Evolutionary conservation across 2,113 vertebrate species (phyloP), one percentile per base, ranked within the genome.

Genomic region (Archilochus colubris): DNA sequence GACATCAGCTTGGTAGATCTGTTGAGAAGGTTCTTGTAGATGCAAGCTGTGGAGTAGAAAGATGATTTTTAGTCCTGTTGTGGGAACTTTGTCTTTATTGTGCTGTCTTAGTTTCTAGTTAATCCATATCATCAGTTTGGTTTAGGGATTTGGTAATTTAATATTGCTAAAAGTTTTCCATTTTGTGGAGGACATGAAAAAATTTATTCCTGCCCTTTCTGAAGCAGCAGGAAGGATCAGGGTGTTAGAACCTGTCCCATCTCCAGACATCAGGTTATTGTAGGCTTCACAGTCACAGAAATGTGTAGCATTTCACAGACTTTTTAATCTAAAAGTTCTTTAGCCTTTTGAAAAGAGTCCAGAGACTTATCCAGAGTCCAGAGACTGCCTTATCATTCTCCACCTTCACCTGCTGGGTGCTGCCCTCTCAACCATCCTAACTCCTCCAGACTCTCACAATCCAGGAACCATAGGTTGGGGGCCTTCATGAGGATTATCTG

Each of bases 81-180:
- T 7, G 22, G 40, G 50, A 82, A 30, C 21, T 68, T 48, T 3
- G 0, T 66, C 61, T 24, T 68, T 87, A 23, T 11, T 48, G 72
- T 53, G 25, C n/a, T 68, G 33, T 43, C 48, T 79, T 72, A 75
- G 19, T 48, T 90, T 87, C 63, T 61, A 19, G 77, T 78, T 68
- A 27, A 53, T 78, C 33, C 0, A 0, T 78, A 14, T 38, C 30
- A 31, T 53, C 50, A 3, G 28, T 33, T 82, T 4, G 1, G 25
- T 91, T 72, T 75, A 51, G 66, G 17, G 74, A 36, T 64, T 64
- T 79, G 43, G 31, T 91, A 46, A 28, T 3, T 68, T 44, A 23
- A 43, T 3, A 2, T 44, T n/a, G 54, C 55, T 69, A 12, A 4
- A 50, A 51, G 21, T 4, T 67, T 23, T 67, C 22, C 4, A 6